phyloP scores from a whole-genome alignment of 2,888 invertebrate species.

The Volucella bombylans region DNA sequence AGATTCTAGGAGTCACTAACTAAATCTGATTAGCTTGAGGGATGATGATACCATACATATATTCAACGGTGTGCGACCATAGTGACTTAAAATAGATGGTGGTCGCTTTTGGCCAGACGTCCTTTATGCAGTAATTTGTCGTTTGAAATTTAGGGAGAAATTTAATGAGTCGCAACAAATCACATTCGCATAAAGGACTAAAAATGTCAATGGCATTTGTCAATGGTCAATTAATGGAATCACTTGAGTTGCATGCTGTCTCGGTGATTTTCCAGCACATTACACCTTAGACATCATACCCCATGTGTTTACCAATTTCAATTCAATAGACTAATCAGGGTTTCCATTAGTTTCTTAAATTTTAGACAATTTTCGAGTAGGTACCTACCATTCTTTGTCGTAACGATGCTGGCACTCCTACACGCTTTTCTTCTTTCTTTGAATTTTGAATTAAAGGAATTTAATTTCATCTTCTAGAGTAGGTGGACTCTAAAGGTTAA shows the following conservation, averaged over 20 bases:
- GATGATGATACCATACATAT: slow-evolving; percentile 31
- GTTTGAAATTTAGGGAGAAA: neutral
- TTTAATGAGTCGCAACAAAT: neutral
- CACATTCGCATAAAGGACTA: neutral
- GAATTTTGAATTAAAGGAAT: slow-evolving; percentile 43
- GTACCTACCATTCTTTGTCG: slow-evolving; percentile 33
- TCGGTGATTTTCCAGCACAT: neutral
- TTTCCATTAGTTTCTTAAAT: slow-evolving; percentile 47
- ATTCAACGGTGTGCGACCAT: slow-evolving; percentile 32
- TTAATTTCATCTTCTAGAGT: too few species aligned
- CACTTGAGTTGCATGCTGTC: slow-evolving; percentile 21
- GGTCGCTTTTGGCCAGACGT: neutral
- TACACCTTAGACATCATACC: neutral
- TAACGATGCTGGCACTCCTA: neutral
- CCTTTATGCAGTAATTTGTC: neutral
- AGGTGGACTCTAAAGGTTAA: neutral
- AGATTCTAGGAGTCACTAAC: slow-evolving; percentile 34
- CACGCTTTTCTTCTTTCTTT: slow-evolving; percentile 24
- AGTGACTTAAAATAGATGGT: neutral
- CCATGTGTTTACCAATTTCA: slow-evolving; percentile 15
- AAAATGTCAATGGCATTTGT: neutral
- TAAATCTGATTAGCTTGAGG: slow-evolving; percentile 58
- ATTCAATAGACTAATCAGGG: slow-evolving; percentile 39
- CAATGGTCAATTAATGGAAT: slow-evolving; percentile 39
- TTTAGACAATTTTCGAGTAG: slow-evolving; percentile 30